A percentile compares a stretch with the other conserved stretches of the same genome.
Evolutionary conservation across 23 tunicate genomes (phyloP).

Genomic region (Ascidia mentula): DNA sequence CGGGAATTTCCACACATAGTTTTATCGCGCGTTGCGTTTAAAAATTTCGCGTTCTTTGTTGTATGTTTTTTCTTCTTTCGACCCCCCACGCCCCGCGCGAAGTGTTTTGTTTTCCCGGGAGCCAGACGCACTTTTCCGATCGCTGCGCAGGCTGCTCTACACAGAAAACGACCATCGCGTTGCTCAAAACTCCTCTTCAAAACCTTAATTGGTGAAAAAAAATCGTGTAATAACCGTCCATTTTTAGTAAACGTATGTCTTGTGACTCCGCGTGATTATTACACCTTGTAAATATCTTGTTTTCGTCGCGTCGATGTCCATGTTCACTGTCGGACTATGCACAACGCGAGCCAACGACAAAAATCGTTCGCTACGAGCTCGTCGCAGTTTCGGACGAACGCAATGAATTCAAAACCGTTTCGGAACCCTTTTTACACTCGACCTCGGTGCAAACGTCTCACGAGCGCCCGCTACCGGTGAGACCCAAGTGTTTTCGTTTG

Average conservation of each 20-base stretch:
- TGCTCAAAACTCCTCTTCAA: not conserved
- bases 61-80: not conserved
- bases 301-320: not conserved
- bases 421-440: not conserved
- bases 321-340: constrained; percentile 10
- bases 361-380: not conserved
- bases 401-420: not conserved
- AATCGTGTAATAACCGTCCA: no score
- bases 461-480: not conserved
- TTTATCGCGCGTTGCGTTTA: not conserved
- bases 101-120: not conserved
- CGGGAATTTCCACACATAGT: not conserved
- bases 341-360: not conserved
- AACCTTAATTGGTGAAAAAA: no score
- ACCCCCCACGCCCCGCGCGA: not conserved
- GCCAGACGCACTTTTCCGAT: constrained; percentile 10
- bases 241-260: no score
- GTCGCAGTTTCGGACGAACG: not conserved
- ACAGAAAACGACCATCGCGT: not conserved
- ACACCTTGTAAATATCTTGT: not conserved
- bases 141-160: not conserved
- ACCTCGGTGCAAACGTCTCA: not conserved
- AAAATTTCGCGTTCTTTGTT: not conserved
- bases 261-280: no score
- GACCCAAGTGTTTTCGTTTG: not conserved